A percentile compares a stretch with the other conserved stretches of the same genome.
phyloP scores from a whole-genome alignment of 2,797 vertebrate genomes.

The Mus caroli region DNA sequence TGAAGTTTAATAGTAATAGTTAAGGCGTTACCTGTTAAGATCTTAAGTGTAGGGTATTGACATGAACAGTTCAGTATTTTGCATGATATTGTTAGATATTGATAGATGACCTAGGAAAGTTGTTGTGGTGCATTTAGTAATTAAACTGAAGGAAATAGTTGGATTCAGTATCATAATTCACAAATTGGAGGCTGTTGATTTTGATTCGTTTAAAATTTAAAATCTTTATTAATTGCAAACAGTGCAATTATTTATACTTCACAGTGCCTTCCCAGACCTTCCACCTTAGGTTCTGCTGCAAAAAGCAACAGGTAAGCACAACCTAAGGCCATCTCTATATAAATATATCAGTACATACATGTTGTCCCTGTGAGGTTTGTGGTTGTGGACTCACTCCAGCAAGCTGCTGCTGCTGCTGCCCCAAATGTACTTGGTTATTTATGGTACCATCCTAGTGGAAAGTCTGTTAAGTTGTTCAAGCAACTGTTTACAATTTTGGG shows the following conservation, averaged over 20 bases:
- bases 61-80: conserved; percentile 88
- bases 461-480: conserved; percentile 88
- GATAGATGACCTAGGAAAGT: conserved; percentile 87
- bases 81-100: conserved; percentile 90
- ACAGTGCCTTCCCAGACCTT: conserved; percentile 99
- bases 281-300: conserved; percentile 99
- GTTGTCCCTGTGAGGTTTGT: conserved; percentile 93
- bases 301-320: conserved; percentile 99
- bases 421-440: conserved; percentile 89
- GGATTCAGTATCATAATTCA: conserved; percentile 90
- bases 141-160: conserved; percentile 87
- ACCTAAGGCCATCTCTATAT: conserved; percentile 96
- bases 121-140: conserved; percentile 88
- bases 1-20: conserved; percentile 84
- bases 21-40: conserved; percentile 83
- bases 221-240: conserved; percentile 98
- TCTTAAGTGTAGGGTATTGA: conserved; percentile 88
- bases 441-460: conserved; percentile 90
- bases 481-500: conserved; percentile 90
- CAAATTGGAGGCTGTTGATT: conserved; percentile 95
- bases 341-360: conserved; percentile 91
- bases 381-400: conserved; percentile 92
- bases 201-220: conserved; percentile 94
- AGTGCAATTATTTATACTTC: conserved; percentile 99
- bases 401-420: conserved; percentile 88